phyloP scores from a whole-genome alignment of 2,888 invertebrate species.

The Poecilobothrus nobilitatus region DNA sequence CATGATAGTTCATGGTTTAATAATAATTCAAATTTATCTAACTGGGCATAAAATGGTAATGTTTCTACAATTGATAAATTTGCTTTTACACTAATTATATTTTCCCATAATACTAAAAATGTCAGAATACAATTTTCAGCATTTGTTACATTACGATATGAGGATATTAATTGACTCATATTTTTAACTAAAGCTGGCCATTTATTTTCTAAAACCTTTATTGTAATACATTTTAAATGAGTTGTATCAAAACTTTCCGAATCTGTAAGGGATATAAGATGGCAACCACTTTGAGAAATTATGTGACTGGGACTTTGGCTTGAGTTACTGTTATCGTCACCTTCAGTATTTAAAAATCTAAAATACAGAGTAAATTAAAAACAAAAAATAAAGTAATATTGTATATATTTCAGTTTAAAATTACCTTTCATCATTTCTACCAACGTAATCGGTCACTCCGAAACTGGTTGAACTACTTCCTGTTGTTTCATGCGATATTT shows the following conservation, averaged over 20 bases:
- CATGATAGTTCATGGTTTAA: constrained; percentile 65
- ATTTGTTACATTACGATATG: constrained; percentile 32
- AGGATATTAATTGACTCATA: constrained; percentile 44
- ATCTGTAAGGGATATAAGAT: constrained; percentile 53
- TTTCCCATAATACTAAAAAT: constrained; percentile 80
- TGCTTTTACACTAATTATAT: constrained; percentile 82
- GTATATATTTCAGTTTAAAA: too few relatives aligned
- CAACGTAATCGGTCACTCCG: background rate
- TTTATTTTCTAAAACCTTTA: constrained; percentile 73
- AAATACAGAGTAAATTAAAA: background rate
- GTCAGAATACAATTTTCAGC: constrained; percentile 67
- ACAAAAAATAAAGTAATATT: background rate
- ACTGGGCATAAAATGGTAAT: constrained; percentile 76
- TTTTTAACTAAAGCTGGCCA: constrained; percentile 74
- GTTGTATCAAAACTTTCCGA: constrained; percentile 79
- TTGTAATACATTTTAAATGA: constrained; percentile 74
- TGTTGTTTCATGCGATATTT: constrained; percentile 19
- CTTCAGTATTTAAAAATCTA: background rate
- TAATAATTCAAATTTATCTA: constrained; percentile 70
- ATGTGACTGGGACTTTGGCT: constrained; percentile 15
- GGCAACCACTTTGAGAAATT: constrained; percentile 30
- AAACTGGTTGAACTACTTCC: constrained; percentile 14
- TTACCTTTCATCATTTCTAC: background rate
- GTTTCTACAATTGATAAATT: constrained; percentile 84
- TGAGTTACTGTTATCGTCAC: background rate